These are phyloP conservation scores for Megalops atlanticus DNA, from an alignment of 2,113 vertebrate genomes.

Conservation along the genomic window DNA sequence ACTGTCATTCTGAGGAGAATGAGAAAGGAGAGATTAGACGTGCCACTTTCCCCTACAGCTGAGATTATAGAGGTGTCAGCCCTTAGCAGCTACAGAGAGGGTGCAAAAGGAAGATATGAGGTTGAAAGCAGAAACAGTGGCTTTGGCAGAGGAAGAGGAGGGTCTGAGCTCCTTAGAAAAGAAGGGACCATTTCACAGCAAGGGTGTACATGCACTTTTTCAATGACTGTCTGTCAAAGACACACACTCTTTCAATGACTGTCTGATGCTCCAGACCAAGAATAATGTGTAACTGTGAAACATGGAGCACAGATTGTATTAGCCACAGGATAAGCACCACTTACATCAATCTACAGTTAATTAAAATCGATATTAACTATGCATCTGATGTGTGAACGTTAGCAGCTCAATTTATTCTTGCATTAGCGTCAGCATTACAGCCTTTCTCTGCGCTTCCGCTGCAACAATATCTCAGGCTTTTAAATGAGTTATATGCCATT, in stretches of 20 bases:
- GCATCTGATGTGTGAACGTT: too few relatives aligned
- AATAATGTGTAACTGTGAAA: background rate
- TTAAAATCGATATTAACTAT: too few relatives aligned
- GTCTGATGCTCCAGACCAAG: background rate
- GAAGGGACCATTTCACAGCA: slow-evolving; percentile 93
- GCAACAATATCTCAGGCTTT: too few relatives aligned
- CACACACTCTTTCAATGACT: background rate
- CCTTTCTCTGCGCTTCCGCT: too few relatives aligned
- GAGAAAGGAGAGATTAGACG: background rate
- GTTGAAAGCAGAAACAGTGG: slow-evolving; percentile 88
- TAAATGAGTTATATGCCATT: too few relatives aligned
- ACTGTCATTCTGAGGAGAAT: background rate
- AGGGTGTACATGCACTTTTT: too few relatives aligned
- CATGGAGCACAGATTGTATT: too few relatives aligned
- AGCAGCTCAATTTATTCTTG: too few relatives aligned
- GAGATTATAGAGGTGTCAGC: background rate
- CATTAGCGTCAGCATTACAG: too few relatives aligned
- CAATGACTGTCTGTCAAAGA: too few relatives aligned
- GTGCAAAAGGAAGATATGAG: slow-evolving; percentile 87
- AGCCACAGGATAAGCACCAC: too few relatives aligned
- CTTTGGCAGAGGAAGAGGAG: slow-evolving; percentile 83
- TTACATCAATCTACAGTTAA: too few relatives aligned
- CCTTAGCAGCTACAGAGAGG: background rate
- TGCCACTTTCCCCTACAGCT: background rate
- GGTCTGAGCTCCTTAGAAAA: slow-evolving; percentile 89